phyloP scores from a whole-genome alignment of 2,113 vertebrate species.

The Cephalophus harveyi region DNA sequence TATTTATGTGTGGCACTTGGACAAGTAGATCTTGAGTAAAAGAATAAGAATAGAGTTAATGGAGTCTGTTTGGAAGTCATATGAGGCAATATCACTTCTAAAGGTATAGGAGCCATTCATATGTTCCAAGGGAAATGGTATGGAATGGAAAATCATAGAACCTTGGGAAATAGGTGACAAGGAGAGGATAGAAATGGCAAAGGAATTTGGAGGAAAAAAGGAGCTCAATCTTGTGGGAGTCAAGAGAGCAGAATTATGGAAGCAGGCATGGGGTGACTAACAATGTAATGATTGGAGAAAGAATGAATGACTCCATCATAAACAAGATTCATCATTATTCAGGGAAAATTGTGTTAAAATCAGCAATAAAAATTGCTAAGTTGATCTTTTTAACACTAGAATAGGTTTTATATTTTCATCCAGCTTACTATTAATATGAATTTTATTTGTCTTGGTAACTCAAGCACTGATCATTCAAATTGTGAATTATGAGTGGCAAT shows the following conservation, averaged over 20 bases:
- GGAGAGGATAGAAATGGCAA: background rate
- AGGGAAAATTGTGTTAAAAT: background rate
- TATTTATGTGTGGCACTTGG: background rate
- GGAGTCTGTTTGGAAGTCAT: background rate
- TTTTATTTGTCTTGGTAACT: slow-evolving; percentile 11
- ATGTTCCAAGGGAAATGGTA: background rate
- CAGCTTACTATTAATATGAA: background rate
- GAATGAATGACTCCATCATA: no score
- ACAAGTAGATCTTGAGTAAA: background rate
- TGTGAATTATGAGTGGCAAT: background rate
- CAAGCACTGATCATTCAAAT: background rate
- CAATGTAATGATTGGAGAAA: background rate
- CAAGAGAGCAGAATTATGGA: background rate
- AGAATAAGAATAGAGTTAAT: background rate
- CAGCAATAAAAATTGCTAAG: background rate
- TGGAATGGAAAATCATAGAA: background rate
- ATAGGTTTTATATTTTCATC: background rate
- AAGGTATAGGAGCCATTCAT: background rate
- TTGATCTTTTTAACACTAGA: background rate
- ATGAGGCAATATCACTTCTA: background rate
- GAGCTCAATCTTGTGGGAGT: background rate
- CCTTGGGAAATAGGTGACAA: background rate
- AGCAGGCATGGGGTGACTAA: background rate
- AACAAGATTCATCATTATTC: background rate
- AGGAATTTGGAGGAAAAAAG: background rate